These are phyloP conservation scores for Stichopus chloronotus DNA, from an alignment of 35 echinoderm and acorn worm species.

Conservation along the genomic window DNA sequence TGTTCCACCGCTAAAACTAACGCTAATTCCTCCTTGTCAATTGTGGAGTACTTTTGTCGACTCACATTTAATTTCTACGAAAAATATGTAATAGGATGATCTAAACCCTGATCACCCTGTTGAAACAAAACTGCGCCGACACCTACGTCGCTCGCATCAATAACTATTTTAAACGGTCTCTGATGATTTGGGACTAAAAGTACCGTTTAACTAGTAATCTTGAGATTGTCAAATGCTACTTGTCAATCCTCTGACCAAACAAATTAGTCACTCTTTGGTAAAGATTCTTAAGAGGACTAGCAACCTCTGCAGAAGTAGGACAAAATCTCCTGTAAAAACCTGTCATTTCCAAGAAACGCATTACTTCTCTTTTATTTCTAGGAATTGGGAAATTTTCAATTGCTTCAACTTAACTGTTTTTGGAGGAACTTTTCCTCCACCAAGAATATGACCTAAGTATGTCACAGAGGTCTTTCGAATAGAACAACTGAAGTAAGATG, in stretches of 20 bases:
- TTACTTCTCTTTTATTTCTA: slow-evolving; percentile 56
- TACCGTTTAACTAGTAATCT: too few relatives aligned
- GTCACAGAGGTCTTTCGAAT: slow-evolving; percentile 14
- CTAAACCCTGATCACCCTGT: too few relatives aligned
- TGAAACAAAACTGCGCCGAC: too few relatives aligned
- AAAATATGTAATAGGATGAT: too few relatives aligned
- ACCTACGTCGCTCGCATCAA: too few relatives aligned
- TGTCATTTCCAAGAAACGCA: slow-evolving; percentile 80
- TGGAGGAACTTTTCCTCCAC: slow-evolving; percentile 60
- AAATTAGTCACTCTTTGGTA: slow-evolving; percentile 25
- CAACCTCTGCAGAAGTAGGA: slow-evolving; percentile 59
- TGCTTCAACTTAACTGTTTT: slow-evolving; percentile 61
- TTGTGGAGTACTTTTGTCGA: not conserved
- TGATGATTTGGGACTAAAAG: too few relatives aligned
- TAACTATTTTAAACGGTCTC: too few relatives aligned
- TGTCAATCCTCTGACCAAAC: too few relatives aligned
- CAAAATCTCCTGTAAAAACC: slow-evolving; percentile 76
- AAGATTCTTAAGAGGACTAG: slow-evolving; percentile 26
- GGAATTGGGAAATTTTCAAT: slow-evolving; percentile 64
- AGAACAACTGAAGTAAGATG: too few relatives aligned
- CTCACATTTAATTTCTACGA: not conserved
- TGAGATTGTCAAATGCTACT: too few relatives aligned
- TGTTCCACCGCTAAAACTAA: not conserved
- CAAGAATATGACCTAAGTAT: slow-evolving; percentile 62
- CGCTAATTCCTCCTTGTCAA: slow-evolving; percentile 21